These are phyloP conservation scores for Nothoprocta pentlandii DNA, from an alignment of 2,113 vertebrate species.

Conservation along the genomic window DNA sequence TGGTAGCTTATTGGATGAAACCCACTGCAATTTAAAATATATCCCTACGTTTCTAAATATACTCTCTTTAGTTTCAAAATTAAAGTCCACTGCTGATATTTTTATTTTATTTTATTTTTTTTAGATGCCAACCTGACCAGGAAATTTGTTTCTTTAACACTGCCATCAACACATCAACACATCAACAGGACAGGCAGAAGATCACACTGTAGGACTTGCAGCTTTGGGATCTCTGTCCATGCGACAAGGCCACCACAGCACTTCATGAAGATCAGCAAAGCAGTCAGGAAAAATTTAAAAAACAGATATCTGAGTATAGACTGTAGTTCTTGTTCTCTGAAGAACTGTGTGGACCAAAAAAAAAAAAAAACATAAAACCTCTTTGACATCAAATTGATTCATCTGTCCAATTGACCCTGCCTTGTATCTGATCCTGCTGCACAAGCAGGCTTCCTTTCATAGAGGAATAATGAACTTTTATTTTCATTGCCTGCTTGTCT, in stretches of 20 bases:
- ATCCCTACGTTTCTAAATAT: neutral
- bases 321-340: neutral
- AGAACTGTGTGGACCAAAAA: neutral
- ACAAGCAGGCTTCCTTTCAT: neutral
- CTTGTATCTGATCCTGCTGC: neutral
- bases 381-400: neutral
- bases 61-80: neutral
- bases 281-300: neutral
- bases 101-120: conserved; percentile 2
- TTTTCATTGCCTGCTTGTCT: neutral
- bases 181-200: neutral
- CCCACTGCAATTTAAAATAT: neutral
- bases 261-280: neutral
- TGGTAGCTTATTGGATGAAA: neutral
- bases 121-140: neutral
- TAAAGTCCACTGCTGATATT: neutral
- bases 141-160: neutral
- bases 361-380: neutral
- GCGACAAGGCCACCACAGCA: neutral
- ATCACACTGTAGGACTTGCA: neutral
- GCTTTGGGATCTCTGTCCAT: neutral
- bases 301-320: neutral
- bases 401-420: neutral
- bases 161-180: neutral
- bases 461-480: neutral